phyloP scores from a whole-genome alignment of 2,888 invertebrate species.

The Leptodirus hochenwartii region DNA sequence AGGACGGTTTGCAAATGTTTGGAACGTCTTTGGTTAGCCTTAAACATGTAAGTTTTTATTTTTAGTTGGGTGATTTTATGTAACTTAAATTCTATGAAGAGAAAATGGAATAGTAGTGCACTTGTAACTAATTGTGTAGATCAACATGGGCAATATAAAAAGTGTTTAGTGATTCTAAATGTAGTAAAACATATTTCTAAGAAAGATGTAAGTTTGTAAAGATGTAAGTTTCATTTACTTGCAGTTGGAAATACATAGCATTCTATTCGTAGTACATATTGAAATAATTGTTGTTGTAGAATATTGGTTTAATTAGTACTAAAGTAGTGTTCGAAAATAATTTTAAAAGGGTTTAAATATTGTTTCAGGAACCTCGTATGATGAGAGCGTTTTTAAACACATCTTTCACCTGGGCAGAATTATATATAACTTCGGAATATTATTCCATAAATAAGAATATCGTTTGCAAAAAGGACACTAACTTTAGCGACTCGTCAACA shows the following conservation, averaged over 20 bases:
- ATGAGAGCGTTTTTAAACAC: slow-evolving; percentile 23
- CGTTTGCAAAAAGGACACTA: slow-evolving; percentile 12
- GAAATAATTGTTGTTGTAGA: no score
- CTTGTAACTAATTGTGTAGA: slow-evolving; percentile 4
- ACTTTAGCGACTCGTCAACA: slow-evolving; percentile 17
- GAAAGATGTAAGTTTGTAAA: no score
- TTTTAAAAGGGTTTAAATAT: slow-evolving; percentile 1
- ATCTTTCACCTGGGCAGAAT: slow-evolving; percentile 23
- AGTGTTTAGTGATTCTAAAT: no score
- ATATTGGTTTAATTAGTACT: no score
- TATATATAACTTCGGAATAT: slow-evolving; percentile 19
- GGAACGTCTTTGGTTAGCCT: slow-evolving; percentile 20
- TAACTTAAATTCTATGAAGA: not conserved
- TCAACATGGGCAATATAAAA: no score
- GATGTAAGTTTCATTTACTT: no score
- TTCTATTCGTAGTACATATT: no score
- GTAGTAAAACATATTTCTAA: no score
- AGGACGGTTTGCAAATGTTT: slow-evolving; percentile 18
- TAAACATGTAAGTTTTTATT: slow-evolving; percentile 22
- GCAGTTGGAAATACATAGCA: no score
- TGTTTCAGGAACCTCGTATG: slow-evolving; percentile 21
- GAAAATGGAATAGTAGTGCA: not conserved
- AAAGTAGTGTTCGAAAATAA: slow-evolving; percentile 2
- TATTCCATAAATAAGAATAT: slow-evolving; percentile 17
- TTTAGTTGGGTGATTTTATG: not conserved